Conservation (phyloP, 2,888 invertebrate genomes). For the Tortrix viridana region DNA sequence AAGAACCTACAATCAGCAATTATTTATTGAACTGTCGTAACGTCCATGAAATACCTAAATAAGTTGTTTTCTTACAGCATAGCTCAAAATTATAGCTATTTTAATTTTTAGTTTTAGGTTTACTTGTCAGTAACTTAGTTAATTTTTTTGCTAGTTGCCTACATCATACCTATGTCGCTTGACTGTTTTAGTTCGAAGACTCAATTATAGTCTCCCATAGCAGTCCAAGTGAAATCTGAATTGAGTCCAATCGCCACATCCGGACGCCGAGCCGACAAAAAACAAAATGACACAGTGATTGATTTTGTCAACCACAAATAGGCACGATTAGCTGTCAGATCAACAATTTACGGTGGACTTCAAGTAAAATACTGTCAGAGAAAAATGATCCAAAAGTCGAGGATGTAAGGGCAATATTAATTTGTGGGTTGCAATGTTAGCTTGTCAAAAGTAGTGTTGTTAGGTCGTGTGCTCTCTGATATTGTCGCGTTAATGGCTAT, state of each 20-base stretch:
- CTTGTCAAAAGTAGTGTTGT: slow-evolving; percentile 50
- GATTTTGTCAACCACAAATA: slow-evolving; percentile 66
- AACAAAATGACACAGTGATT: slow-evolving; percentile 56
- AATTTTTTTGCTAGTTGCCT: background rate
- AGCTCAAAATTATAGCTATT: too few species aligned
- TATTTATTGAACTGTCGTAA: too few species aligned
- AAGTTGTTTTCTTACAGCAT: too few species aligned
- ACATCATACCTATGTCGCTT: background rate
- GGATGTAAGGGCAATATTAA: slow-evolving; percentile 5
- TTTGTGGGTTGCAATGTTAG: slow-evolving; percentile 11
- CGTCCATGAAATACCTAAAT: too few species aligned
- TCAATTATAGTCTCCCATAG: slow-evolving; percentile 21
- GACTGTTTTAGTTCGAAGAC: too few species aligned
- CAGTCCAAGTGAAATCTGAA: slow-evolving; percentile 50
- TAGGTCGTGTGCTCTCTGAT: slow-evolving; percentile 52
- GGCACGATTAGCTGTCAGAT: slow-evolving; percentile 53
- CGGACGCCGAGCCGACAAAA: slow-evolving; percentile 54
- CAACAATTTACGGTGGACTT: slow-evolving; percentile 44
- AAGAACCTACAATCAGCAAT: too few species aligned
- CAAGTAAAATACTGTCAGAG: background rate
- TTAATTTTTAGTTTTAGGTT: too few species aligned
- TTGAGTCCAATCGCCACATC: slow-evolving; percentile 62
- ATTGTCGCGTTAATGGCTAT: slow-evolving; percentile 56
- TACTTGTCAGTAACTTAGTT: too few species aligned
- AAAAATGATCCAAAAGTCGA: background rate